These are phyloP conservation scores for Xanthorhoe spadicearia DNA, from an alignment of 2,888 invertebrate species.

Conservation along the genomic window DNA sequence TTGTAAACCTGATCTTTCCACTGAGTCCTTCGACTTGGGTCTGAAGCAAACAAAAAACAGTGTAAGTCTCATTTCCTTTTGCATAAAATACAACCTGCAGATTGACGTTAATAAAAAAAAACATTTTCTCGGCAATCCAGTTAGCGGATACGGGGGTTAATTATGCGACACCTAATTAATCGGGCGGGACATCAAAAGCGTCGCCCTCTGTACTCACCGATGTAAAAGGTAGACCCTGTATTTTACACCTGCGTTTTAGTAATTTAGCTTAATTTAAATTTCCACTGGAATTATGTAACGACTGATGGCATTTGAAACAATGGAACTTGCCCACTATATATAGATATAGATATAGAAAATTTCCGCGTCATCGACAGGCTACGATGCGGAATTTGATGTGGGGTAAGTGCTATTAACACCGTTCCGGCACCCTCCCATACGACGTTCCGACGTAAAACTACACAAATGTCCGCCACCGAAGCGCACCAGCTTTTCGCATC, in stretches of 20 bases:
- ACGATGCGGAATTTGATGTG: constrained; percentile 41
- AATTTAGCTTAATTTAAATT: constrained; percentile 61
- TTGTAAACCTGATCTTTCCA: constrained; percentile 93
- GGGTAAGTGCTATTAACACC: constrained; percentile 38
- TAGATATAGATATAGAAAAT: constrained; percentile 43
- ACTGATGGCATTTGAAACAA: constrained; percentile 40
- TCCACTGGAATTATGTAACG: constrained; percentile 50
- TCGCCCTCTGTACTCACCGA: constrained; percentile 43
- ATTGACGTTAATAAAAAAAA: constrained; percentile 39
- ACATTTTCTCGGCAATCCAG: constrained; percentile 42
- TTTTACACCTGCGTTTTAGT: constrained; percentile 62
- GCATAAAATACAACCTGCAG: constrained; percentile 28
- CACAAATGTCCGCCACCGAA: constrained; percentile 34
- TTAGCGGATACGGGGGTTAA: constrained; percentile 56
- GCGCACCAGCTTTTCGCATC: constrained; percentile 42
- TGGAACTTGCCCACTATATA: constrained; percentile 41
- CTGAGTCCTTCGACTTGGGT: constrained; percentile 95
- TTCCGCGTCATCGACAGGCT: constrained; percentile 38
- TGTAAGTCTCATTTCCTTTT: constrained; percentile 45
- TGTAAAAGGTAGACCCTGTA: constrained; percentile 58
- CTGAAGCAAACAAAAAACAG: constrained; percentile 82
- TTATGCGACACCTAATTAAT: constrained; percentile 67
- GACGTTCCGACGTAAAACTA: constrained; percentile 42
- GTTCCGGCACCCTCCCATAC: constrained; percentile 18
- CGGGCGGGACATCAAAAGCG: constrained; percentile 47